Evolutionary conservation across 2,888 invertebrate species (phyloP), one percentile per base, ranked within the genome.

Genomic region (Clepsis dumicolana): DNA sequence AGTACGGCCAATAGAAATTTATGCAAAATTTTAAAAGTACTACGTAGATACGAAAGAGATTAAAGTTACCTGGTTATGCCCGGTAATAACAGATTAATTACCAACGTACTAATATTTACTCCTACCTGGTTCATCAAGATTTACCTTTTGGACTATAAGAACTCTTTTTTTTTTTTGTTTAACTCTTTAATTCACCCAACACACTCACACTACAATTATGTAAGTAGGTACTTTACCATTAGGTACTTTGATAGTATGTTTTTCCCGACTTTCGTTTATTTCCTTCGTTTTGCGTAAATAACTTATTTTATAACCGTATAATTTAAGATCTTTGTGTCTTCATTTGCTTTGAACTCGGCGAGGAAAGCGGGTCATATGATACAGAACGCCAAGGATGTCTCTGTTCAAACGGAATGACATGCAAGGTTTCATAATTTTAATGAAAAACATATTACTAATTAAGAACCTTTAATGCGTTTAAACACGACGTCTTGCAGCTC

Each of bases 381-480:
- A 60, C 27, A 44, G 16, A 18, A 60, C 14, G 44, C 27, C 60
- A 60, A 60, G 27, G 59, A 59, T 44, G 27, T 16, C 27, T 25
- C 16, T 27, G 14, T 29, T 60, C 27, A 48, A 44, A 44, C 29
- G 41, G 41, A 16, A 59, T 44, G 16, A 44, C 44, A 44, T 29
- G 29, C 14, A 18, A 27, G 18, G 18, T 44, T 60, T 60, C 25
- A 44, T 60, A 60, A 18, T 60, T 60, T 60, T 44, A 29, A 48
- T 60, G 44, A 41, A 29, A 60, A 60, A 60, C 32, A 56, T 35
- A 56, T 56, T 56, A 32, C 29, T 44, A 29, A 48, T 29, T 38
- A 44, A 44, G 29, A 44, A 60, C 44, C 60, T 4, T 48, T 60
- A 60, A 60, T 48, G 59, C 44, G 18, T 44, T 60, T 60, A 44